A percentile compares a stretch with the other conserved stretches of the same genome.
These are phyloP conservation scores for Zonotrichia leucophrys DNA, from an alignment of 2,113 vertebrate genomes.

Conservation along the genomic window DNA sequence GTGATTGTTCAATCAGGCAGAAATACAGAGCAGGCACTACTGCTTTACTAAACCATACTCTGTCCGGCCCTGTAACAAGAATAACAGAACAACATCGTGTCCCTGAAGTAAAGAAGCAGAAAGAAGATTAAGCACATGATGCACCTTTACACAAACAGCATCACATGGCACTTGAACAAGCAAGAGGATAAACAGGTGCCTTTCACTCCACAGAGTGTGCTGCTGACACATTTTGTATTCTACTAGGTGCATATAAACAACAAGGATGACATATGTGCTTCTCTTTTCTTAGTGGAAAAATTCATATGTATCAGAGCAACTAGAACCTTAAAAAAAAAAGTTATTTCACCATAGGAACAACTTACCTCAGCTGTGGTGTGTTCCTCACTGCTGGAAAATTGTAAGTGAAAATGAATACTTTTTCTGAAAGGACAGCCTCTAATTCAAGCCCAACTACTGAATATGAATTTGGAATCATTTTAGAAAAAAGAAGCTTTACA, in stretches of 20 bases:
- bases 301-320: background rate
- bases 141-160: background rate
- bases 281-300: background rate
- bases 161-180: background rate
- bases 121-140: background rate
- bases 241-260: background rate
- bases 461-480: background rate
- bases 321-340: background rate
- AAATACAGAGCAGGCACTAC: background rate
- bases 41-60: background rate
- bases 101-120: background rate
- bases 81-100: background rate
- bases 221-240: background rate
- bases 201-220: background rate
- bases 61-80: background rate
- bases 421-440: background rate
- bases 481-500: background rate
- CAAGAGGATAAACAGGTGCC: background rate
- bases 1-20: rapidly evolving
- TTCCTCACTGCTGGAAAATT: background rate
- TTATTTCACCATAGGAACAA: background rate
- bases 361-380: background rate
- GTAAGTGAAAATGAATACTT: background rate
- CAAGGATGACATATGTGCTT: background rate
- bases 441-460: background rate